These are phyloP conservation scores for Leptopilina myrica DNA, from an alignment of 2,888 invertebrate genomes.

Conservation along the genomic window DNA sequence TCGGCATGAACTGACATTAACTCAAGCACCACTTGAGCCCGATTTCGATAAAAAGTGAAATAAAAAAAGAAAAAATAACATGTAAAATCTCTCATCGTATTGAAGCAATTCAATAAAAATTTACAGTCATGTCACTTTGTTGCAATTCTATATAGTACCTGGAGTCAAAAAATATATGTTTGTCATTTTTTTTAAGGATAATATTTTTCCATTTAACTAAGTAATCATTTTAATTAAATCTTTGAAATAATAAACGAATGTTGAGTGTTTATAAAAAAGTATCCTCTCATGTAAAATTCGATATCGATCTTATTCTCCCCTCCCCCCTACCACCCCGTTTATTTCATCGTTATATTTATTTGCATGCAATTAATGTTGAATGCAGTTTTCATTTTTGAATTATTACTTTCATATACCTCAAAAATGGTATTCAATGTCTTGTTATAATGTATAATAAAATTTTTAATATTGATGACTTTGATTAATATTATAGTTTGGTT, in stretches of 20 bases:
- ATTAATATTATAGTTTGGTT: neutral
- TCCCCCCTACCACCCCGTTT: no score
- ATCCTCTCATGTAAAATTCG: neutral
- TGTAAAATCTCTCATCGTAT: neutral
- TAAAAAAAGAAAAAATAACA: constrained; percentile 2
- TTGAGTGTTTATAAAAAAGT: neutral
- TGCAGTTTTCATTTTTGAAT: constrained; percentile 1
- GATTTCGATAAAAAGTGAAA: constrained; percentile 1
- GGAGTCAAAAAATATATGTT: no score
- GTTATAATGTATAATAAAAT: neutral
- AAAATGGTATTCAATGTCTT: neutral
- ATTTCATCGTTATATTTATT: no score
- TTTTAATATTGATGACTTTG: constrained; percentile 4
- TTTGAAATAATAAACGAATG: neutral
- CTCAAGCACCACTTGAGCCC: constrained; percentile 24
- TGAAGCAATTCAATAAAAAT: neutral
- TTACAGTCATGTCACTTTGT: neutral
- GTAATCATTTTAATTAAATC: no score
- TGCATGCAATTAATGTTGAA: neutral
- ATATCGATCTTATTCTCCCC: neutral
- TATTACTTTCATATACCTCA: neutral
- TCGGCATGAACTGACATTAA: constrained; percentile 28
- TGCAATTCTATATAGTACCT: no score
- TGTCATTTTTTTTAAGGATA: no score
- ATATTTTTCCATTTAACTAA: no score